Evolutionary conservation across 35 echinoderm and acorn worm species (phyloP).

Genomic region (Strongylocentrotus purpuratus): DNA sequence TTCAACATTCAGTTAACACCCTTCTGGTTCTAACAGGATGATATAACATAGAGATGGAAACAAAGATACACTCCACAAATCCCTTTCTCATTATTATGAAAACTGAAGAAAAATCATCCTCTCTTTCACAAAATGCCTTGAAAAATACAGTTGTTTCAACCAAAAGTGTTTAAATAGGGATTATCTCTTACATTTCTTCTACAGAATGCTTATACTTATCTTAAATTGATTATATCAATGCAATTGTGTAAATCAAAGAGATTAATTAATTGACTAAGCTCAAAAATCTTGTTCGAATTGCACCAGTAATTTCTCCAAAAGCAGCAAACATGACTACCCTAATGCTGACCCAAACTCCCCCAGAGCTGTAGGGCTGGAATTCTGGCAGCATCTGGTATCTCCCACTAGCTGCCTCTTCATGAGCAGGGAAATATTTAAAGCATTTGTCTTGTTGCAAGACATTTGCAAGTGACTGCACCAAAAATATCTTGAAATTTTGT

Average conservation of each 20-base stretch:
- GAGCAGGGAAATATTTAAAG: neutral
- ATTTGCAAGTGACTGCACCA: neutral
- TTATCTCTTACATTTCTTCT: neutral
- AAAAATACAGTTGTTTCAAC: too few species aligned
- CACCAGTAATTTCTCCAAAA: neutral
- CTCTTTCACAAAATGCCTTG: too few species aligned
- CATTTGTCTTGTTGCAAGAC: neutral
- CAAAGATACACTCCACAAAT: too few species aligned
- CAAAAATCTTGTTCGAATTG: neutral
- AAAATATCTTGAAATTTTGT: too few species aligned
- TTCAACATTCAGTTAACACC: too few species aligned
- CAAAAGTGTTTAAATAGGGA: neutral
- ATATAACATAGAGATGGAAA: too few species aligned
- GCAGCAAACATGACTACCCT: neutral
- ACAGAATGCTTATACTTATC: neutral
- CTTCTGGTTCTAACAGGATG: too few species aligned
- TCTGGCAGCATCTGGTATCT: neutral
- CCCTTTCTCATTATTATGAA: too few species aligned
- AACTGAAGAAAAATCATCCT: too few species aligned
- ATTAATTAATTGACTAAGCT: neutral
- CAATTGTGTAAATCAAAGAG: neutral
- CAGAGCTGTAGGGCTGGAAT: neutral
- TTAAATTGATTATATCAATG: neutral
- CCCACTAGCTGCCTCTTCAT: neutral
- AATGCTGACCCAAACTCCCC: neutral